Conservation (phyloP, 2,888 invertebrate genomes). For the Oligia latruncula region DNA sequence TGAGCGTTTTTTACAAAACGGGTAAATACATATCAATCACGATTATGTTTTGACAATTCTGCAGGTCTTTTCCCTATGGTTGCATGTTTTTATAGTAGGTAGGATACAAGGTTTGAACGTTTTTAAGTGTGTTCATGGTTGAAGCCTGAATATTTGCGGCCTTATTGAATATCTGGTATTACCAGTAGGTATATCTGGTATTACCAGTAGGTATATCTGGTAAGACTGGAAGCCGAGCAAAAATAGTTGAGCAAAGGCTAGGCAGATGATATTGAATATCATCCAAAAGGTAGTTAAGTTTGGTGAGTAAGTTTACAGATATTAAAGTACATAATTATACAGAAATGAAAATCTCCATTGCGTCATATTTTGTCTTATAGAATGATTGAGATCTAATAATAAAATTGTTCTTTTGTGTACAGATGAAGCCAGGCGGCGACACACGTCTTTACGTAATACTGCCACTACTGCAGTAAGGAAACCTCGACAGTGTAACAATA, state of each 20-base stretch:
- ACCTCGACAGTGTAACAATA: constrained; percentile 19
- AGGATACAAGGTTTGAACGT: neutral
- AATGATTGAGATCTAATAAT: neutral
- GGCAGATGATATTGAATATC: neutral
- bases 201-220: no score
- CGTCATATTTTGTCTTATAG: neutral
- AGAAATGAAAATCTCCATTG: neutral
- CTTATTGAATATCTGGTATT: neutral
- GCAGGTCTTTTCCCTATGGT: neutral
- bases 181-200: no score
- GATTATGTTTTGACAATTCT: neutral
- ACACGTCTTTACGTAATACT: neutral
- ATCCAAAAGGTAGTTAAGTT: neutral
- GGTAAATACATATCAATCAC: no score
- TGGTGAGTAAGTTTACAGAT: neutral
- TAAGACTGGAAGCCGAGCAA: no score
- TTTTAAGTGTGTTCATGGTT: neutral
- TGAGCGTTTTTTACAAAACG: neutral
- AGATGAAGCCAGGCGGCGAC: neutral
- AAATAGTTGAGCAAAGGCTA: no score
- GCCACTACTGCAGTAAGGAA: neutral
- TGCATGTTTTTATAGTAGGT: neutral
- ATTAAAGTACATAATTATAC: neutral
- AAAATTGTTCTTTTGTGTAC: no score
- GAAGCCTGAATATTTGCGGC: neutral